A percentile compares a stretch with the other conserved stretches of the same genome.
Conservation (phyloP, 2,113 vertebrate species). For the Epinephelus cyanopodus region DNA sequence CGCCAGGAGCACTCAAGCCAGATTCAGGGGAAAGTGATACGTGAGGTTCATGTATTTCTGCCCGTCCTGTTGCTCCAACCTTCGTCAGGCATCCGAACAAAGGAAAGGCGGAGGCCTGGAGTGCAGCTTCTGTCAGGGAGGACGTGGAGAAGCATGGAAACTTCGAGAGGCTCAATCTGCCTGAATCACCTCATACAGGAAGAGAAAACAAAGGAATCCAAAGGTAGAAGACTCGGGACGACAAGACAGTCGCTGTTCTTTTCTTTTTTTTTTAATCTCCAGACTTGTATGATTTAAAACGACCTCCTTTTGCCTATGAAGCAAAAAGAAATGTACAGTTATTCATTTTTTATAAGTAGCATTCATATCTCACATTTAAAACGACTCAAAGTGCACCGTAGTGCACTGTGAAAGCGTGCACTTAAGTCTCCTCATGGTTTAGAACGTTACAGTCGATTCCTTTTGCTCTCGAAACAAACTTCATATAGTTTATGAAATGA, state of each 20-base stretch:
- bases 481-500: constrained; percentile 18
- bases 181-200: constrained; percentile 58
- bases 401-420: constrained; percentile 47
- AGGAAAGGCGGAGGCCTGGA: constrained; percentile 56
- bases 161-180: constrained; percentile 41
- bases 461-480: constrained; percentile 28
- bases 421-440: constrained; percentile 32
- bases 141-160: constrained; percentile 56
- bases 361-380: constrained; percentile 46
- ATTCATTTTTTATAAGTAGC: constrained; percentile 55
- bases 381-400: constrained; percentile 49
- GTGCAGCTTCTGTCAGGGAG: constrained; percentile 55
- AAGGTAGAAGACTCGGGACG: constrained; percentile 60
- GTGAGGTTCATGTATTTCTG: constrained; percentile 64
- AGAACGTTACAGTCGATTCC: constrained; percentile 16
- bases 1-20: constrained; percentile 47
- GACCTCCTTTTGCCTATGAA: constrained; percentile 54
- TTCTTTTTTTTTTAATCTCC: constrained; percentile 29
- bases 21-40: constrained; percentile 66
- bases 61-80: constrained; percentile 53
- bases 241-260: constrained; percentile 27
- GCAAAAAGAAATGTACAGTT: constrained; percentile 57
- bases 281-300: constrained; percentile 54
- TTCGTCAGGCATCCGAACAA: constrained; percentile 66
- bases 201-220: constrained; percentile 63